Conservation (phyloP, 2,888 invertebrate species). For the Protonemura montana region DNA sequence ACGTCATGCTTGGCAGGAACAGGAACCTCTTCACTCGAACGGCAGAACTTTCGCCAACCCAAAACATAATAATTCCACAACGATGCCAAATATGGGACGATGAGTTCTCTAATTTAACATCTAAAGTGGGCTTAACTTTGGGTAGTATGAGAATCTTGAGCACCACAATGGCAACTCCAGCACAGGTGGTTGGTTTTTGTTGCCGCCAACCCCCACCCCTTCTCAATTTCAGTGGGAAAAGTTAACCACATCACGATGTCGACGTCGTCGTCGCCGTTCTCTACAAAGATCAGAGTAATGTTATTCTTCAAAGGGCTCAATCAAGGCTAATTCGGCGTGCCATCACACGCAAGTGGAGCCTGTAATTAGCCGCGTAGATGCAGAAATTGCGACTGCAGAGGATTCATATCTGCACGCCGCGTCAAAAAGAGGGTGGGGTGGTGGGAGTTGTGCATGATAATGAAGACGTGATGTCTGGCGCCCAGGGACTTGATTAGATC, state of each 20-base stretch:
- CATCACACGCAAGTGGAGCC: constrained; percentile 26
- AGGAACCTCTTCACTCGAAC: neutral
- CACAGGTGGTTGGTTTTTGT: constrained; percentile 12
- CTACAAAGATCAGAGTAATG: constrained; percentile 25
- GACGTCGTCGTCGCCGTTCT: neutral
- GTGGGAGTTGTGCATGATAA: neutral
- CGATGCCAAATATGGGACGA: neutral
- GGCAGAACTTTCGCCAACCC: neutral
- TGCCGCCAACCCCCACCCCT: neutral
- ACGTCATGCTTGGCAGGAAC: neutral
- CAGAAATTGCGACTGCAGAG: neutral
- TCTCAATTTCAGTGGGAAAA: neutral
- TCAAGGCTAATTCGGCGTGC: constrained; percentile 25
- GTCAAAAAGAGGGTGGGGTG: neutral
- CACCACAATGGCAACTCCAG: neutral
- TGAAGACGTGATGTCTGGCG: neutral
- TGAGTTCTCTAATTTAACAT: constrained; percentile 4
- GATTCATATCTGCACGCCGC: neutral
- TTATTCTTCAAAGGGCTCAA: constrained; percentile 33
- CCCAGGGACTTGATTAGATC: neutral
- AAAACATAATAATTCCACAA: constrained; percentile 14
- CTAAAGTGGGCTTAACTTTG: neutral
- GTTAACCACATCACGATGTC: neutral
- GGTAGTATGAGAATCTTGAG: neutral
- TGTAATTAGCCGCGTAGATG: constrained; percentile 9